Evolutionary conservation across 2,797 vertebrate species (phyloP).

Genomic region (Prunella strophiata): DNA sequence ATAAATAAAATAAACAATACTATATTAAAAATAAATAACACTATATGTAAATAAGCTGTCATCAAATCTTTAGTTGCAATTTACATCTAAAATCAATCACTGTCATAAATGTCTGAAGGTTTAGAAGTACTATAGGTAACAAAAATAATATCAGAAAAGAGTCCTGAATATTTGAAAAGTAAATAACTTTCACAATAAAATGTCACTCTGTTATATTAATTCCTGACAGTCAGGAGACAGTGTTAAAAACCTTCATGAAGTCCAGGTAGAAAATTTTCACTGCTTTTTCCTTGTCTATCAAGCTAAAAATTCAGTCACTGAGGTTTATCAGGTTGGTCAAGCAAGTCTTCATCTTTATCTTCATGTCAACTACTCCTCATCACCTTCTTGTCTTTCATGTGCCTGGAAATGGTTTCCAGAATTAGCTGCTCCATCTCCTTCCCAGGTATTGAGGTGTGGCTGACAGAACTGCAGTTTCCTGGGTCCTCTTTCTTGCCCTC

Average conservation of each 20-base stretch:
- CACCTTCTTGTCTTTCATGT: neutral
- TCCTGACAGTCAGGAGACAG: neutral
- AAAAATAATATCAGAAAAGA: neutral
- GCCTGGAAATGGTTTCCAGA: neutral
- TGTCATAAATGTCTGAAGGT: neutral
- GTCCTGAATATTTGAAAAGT: neutral
- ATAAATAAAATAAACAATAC: neutral
- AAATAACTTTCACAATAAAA: neutral
- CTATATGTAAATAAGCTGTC: neutral
- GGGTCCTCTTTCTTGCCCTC: neutral
- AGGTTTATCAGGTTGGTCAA: neutral
- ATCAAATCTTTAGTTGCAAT: neutral
- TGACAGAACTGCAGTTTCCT: neutral
- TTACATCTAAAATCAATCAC: neutral
- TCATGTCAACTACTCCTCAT: neutral
- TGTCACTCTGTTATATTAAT: neutral
- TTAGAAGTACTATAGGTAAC: neutral
- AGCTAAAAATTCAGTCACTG: neutral
- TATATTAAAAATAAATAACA: neutral
- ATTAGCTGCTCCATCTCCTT: neutral
- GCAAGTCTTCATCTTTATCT: neutral
- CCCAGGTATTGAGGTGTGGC: neutral
- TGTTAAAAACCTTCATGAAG: neutral
- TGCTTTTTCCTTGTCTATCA: neutral
- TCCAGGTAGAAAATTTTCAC: neutral